Evolutionary conservation across 1,140 invertebrate genomes (phyloP), one percentile per base, ranked within the genome.

Genomic region (Bicyclus anynana): DNA sequence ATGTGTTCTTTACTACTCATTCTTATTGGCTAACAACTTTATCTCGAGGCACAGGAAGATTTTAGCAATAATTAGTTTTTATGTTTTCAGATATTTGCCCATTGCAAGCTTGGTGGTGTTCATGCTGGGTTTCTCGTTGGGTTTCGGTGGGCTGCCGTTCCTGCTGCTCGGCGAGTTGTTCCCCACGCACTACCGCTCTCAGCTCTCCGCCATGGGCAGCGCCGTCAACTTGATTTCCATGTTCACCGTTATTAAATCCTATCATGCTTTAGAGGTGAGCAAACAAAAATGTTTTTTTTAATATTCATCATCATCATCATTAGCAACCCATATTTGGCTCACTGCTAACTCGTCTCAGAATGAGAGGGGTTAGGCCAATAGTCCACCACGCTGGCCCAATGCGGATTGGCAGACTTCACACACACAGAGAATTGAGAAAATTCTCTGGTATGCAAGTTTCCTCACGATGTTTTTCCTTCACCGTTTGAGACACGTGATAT

Each of bases 131-230:
- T 96, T 95, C 85, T 94, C 94, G 0, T 74, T 96, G 2, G 95
- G 95, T 14, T 94, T 95, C 64, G 95, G 95, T 0, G 95, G 95
- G 0, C 92, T 96, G 37, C 94, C 95, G 0, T 96, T 95, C 91
- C 89, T 95, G 64, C 91, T 96, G 59, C 91, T 94, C 60, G 92
- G 93, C 1, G 94, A 96, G 83, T 76, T 95, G 62, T 94, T 95
- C 87, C 89, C 94, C 51, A 84, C 94, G 66, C 91, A 94, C 48
- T 90, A 96, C 12, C 94, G 95, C 54, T 94, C 94, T 62, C 91
- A 95, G 26, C 94, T 94, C 20, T 89, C 91, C 67, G 91, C 94
- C 0, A 91, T 96, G 67, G 93, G 94, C 2, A 93, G 93, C 35
- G 90, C 92, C 9, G 92, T 94, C 63, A 97, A 96, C 70, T 94